Evolutionary conservation across 2,113 vertebrate genomes (phyloP).

Genomic region (Ellobius talpinus): DNA sequence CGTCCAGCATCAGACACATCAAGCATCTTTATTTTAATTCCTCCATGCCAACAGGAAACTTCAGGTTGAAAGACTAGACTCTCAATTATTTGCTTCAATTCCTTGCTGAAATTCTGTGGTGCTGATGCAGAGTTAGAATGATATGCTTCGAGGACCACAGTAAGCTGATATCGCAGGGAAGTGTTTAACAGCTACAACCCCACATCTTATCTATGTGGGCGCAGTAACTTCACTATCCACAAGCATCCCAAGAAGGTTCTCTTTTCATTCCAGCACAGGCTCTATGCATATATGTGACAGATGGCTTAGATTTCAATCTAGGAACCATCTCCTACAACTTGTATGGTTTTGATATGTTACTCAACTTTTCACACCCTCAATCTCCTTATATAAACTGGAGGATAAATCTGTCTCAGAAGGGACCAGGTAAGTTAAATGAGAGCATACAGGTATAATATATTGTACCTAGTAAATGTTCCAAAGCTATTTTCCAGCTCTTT

Average conservation of each 20-base stretch:
- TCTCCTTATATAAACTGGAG: neutral
- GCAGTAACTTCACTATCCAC: neutral
- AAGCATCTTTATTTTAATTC: neutral
- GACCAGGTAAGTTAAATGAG: neutral
- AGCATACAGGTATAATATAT: neutral
- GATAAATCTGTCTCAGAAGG: neutral
- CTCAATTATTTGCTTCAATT: neutral
- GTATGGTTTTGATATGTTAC: neutral
- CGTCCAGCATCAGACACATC: neutral
- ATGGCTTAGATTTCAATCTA: neutral
- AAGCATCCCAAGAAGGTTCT: neutral
- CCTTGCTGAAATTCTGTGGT: neutral
- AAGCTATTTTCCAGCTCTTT: neutral
- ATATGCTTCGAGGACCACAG: neutral
- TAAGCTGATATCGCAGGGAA: neutral
- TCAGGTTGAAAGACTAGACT: neutral
- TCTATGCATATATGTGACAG: neutral
- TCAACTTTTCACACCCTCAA: neutral
- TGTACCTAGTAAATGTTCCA: neutral
- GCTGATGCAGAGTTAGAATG: neutral
- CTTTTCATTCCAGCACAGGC: neutral
- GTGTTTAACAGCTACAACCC: neutral
- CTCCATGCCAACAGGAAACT: neutral
- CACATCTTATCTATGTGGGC: neutral
- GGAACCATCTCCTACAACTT: neutral